phyloP scores from a whole-genome alignment of 2,797 vertebrate genomes.

The Trichosurus vulpecula region DNA sequence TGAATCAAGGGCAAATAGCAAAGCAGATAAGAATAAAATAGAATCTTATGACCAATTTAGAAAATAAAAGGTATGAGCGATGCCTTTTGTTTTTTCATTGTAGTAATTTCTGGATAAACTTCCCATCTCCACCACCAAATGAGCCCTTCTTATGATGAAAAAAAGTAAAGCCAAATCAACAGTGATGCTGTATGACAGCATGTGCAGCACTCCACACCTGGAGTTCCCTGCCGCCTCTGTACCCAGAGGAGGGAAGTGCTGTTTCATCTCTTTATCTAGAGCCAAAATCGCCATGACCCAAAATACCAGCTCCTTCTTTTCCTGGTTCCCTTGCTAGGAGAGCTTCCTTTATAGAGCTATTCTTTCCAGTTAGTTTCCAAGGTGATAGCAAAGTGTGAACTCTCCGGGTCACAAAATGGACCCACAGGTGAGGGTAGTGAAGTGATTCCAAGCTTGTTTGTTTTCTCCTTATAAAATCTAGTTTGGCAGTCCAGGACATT shows the following conservation, averaged over 20 bases:
- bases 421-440: conserved; percentile 41
- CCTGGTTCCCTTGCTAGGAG: conserved; percentile 38
- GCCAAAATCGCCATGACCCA: neutral
- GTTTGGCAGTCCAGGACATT: conserved; percentile 46
- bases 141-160: neutral
- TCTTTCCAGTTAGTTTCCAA: conserved; percentile 52
- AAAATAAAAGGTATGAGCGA: conserved; percentile 10
- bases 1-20: conserved; percentile 36
- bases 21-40: conserved; percentile 36
- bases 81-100: neutral
- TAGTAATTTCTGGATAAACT: neutral
- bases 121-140: neutral
- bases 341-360: conserved; percentile 47
- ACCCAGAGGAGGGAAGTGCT: neutral
- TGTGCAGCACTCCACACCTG: neutral
- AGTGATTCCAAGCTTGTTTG: neutral
- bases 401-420: conserved; percentile 39
- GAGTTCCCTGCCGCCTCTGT: neutral
- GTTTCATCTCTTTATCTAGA: neutral
- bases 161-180: neutral
- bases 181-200: neutral
- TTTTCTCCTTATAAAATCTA: conserved; percentile 47
- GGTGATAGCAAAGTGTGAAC: conserved; percentile 11
- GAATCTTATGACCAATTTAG: conserved; percentile 15
- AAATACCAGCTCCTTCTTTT: neutral